Evolutionary conservation across 2,888 invertebrate species (phyloP), one percentile per base, ranked within the genome.

Genomic region (Lacanobia oleracea): DNA sequence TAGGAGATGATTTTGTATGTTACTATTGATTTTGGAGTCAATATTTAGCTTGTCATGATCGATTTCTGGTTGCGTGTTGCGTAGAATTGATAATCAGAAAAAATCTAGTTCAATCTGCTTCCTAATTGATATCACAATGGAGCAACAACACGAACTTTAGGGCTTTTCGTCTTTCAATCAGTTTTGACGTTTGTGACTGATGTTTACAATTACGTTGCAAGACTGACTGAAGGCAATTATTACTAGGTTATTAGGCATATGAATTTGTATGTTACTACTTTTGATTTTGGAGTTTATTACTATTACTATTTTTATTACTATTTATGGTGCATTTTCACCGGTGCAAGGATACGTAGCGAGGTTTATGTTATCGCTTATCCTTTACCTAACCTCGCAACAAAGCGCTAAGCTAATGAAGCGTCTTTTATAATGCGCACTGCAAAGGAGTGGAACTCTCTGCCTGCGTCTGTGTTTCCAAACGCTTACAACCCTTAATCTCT

Each of bases 71-170:
- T 21, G 27, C 27, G 27, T 2, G 21, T 59, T 21, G 27, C 27
- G 27, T 2, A 1, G 27, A 27, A 1, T 3, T 27, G 27, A 27
- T 1, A 27, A 27, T 27, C 27, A 27, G 27, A 27, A 27, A 27
- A 27, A 27, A 3, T 27, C 3, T 27, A 3, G 27, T 27, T 27
- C 27, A 27, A 27, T 27, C 57, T 63, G 68, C 68, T 72, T 86
- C 88, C 88, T 86, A 88, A 87, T 84, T 86, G 86, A 88, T 88
- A 88, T 88, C 88, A 88, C 83, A 51, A 71, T 81, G 79, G 72
- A 69, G 74, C 63, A 84, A 75, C 80, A 73, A 69, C 51, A 65
- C 62, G 69, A 59, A 75, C 61, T 79, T 61, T 78, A 79, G 85
- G 81, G 81, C 75, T 82, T 77, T 76, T 78, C 72, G 73, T 82